Base-by-base conservation (phyloP, 2,113 vertebrate genomes). In the Callionymus lyra region DNA sequence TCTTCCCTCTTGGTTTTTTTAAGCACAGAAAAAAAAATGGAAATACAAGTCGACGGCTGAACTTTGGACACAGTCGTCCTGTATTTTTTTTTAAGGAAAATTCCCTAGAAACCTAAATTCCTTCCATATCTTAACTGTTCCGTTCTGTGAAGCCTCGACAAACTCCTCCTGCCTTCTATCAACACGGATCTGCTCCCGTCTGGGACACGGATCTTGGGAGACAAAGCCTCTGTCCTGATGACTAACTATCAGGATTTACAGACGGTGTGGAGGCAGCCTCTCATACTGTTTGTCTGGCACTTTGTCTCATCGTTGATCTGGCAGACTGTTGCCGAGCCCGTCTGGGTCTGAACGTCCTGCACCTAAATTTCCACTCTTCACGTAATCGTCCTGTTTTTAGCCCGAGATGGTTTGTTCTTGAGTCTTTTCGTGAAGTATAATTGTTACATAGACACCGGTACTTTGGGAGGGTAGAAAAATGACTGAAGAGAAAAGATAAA, bases 191-290 rank as follows among this genome's bases (percentile, higher is more conserved):
- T 27, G 8, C 21, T 27, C 21, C 21, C 21, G 21, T 27, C 65
- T 65, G 71, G 53, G 57, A 59, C 45, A 52, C 44, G 63, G 62
- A 75, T 54, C 60, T 53, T 47, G 68, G 59, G 44, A 27, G 53
- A 44, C 50, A 53, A 51, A 68, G 69, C 56, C 53, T 70, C 64
- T 73, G 74, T 68, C 57, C 46, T 56, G 50, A 50, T 65, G 60
- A 70, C 61, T 64, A 61, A 74, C 62, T 68, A 70, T 38, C 56
- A 35, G 39, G 40, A 47, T 55, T 44, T 44, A 38, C 48, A 42
- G 44, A 31, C 18, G 50, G 43, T 15, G 41, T 12, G 35, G 12
- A 16, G 27, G 44, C 36, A 37, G 38, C 36, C 64, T 53, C 50
- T 27, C 21, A 27, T 27, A 27, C 21, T 27, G 47, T 62, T 51